Base-by-base conservation (phyloP, 2,888 invertebrate species). In the Octonoba sinensis region DNA sequence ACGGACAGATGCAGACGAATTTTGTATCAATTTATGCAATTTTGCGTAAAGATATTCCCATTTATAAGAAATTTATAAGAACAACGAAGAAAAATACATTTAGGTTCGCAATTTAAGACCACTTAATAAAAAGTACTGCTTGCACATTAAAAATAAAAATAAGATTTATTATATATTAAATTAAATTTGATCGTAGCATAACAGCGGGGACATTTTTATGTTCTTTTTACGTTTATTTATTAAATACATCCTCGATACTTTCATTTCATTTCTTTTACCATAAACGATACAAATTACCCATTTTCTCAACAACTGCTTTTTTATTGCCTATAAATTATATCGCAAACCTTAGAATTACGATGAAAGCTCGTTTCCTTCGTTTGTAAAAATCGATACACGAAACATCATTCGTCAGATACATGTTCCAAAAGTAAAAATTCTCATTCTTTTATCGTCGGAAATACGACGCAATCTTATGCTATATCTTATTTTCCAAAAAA, bases 231-330 rank as follows among this genome's bases (percentile, higher is more conserved):
- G 72, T 79, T 79, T 79, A 65, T 71, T 77, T 77, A 78, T 72
- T 72, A 72, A 79, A 79, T 79, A 72, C 71, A 13, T 79, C 72
- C 24, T 72, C 78, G 67, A 79, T 79, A 79, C 54, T 67, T 78
- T 54, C 44, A 36, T 36, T 36, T 36, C 36, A 36, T 36, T 36
- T 36, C 65, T 60, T 51, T 13, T 27, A 54, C 67, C 78, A 72
- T 79, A 79, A 79, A 79, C 72, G 78, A 66, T 72, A 72, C 60
- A 67, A 72, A 79, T 79, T 72, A 67, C 72, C 78, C 78, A 79
- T 79, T 79, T 79, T 72, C 72, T 54, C 57, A 66, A 47, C 44
- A 46, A 27, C 46, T 15, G 20, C 47, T 67, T 64, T 77, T 77
- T 78, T 79, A 67, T 72, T 59, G 78, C 72, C 72, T 66, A 72